Base-by-base conservation (phyloP, 1,140 invertebrate species). In the Solenopsis invicta region DNA sequence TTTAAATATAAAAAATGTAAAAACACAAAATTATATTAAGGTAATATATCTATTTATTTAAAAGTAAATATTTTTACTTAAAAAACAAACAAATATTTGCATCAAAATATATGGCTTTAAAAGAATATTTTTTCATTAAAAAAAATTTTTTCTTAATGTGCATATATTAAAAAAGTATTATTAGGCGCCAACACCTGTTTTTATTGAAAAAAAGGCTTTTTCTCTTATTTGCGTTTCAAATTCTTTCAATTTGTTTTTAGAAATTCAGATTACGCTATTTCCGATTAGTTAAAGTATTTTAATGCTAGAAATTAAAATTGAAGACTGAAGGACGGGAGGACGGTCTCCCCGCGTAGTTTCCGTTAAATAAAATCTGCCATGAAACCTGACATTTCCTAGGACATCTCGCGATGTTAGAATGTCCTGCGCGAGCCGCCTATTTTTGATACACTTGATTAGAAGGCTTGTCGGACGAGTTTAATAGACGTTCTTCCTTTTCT, bases 381-480 rank as follows among this genome's bases (percentile, higher is more conserved):
- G 21, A 61, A 41, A 18, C 34, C 8, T 18, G 37, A 76, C 41
- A 76, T 76, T 76, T 56, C 50, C 13, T 21, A 59, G 52, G 34
- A 59, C 12, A 34, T 56, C 12, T 10, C 71, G 16, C 24, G n/a
- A 52, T 37, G 6, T 24, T 45, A n/a, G 2, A n/a, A 64, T 56
- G 29, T 80, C 34, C 77, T 80, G 29, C 48, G 8, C 34, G 62
- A 67, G 34, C 52, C 16, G 62, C 50, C 34, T 81, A 56, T 69
- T 80, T 69, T 80, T 45, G 9, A 69, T 71, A 81, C 50, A 66
- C 21, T 69, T 21, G 34, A 54, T 71, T 45, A 69, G 48, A 81
- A 41, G 50, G 64, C 64, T 45, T 16, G 50, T 34, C 50, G 64
- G 64, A 81, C 50, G 64, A 54, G 48, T 81, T 81, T 81, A 81